Conservation (phyloP, 2,797 vertebrate species). For the Anas georgica region DNA sequence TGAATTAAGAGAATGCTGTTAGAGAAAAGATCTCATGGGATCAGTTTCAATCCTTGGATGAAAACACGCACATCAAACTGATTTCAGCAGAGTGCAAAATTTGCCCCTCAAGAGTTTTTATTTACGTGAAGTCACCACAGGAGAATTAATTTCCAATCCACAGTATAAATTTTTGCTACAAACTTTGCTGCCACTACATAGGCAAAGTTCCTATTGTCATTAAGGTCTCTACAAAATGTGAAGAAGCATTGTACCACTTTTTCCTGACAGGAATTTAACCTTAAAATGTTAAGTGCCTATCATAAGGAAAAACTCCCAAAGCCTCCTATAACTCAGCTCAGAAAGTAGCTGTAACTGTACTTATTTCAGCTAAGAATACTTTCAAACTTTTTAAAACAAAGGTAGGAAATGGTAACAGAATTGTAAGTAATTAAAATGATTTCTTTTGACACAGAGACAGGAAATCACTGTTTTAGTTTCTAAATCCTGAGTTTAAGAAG, state of each 20-base stretch:
- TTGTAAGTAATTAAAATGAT: constrained; percentile 61
- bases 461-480: constrained; percentile 59
- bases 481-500: constrained; percentile 45
- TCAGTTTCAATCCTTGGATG: background rate
- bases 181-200: background rate
- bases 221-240: background rate
- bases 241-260: background rate
- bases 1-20: background rate
- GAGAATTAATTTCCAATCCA: background rate
- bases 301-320: background rate
- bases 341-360: background rate
- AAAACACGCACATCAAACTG: background rate
- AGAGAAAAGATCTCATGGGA: background rate
- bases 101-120: background rate
- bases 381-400: constrained; percentile 57
- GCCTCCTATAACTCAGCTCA: background rate
- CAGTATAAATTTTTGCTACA: background rate
- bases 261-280: background rate
- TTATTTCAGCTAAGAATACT: constrained; percentile 42
- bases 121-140: background rate
- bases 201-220: background rate
- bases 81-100: background rate
- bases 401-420: constrained; percentile 57
- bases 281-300: background rate
- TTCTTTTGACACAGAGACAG: constrained; percentile 58